phyloP scores from a whole-genome alignment of 2,113 vertebrate genomes.

The Archocentrus centrarchus region DNA sequence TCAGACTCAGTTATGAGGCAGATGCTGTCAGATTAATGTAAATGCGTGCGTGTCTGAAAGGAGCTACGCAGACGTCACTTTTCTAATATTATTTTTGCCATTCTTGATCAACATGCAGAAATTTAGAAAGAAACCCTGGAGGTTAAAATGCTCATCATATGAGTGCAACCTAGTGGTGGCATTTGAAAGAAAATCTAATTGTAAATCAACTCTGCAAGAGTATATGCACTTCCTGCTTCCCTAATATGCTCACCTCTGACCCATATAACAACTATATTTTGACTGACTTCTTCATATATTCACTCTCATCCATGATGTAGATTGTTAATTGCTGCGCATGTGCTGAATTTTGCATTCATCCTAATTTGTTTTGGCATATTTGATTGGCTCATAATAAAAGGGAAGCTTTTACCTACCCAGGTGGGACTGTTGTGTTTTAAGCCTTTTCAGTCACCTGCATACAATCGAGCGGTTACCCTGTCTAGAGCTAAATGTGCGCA shows the following conservation, averaged over 20 bases:
- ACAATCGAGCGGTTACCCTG: slow-evolving; percentile 6
- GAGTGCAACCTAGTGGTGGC: slow-evolving; percentile 29
- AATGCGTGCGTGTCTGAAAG: background rate
- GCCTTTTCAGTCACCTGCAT: background rate
- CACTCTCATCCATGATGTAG: background rate
- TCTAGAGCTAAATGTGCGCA: slow-evolving; percentile 12
- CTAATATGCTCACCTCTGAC: background rate
- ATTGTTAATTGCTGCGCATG: slow-evolving; percentile 1
- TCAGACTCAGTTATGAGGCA: too few species aligned
- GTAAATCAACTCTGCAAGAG: slow-evolving; percentile 17
- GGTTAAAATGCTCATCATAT: slow-evolving; percentile 32
- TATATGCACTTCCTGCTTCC: slow-evolving; percentile 1
- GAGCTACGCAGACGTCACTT: background rate
- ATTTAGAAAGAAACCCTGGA: slow-evolving; percentile 8
- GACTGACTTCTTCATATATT: slow-evolving; percentile 2
- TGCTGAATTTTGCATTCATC: slow-evolving; percentile 7
- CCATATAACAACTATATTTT: background rate
- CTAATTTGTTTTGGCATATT: background rate
- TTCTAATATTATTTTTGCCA: background rate
- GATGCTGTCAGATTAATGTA: background rate
- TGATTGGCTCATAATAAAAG: background rate
- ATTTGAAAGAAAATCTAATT: slow-evolving; percentile 42
- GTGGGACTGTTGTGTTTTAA: slow-evolving; percentile 15
- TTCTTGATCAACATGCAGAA: slow-evolving; percentile 18
- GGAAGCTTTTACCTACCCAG: background rate